Evolutionary conservation across 2,888 invertebrate species (phyloP).

Genomic region (Diploptera punctata): DNA sequence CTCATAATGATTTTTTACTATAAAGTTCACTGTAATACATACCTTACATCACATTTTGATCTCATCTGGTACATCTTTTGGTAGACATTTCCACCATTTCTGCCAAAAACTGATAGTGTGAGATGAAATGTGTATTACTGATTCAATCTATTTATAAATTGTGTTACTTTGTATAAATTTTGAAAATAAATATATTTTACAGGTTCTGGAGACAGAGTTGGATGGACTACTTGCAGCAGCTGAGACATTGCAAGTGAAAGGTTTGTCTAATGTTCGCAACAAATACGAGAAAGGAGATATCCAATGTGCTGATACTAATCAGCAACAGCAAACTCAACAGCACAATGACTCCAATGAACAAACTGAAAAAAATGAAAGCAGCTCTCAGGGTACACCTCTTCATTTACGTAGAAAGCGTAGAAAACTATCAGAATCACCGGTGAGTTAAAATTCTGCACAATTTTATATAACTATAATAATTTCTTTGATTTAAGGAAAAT

Average conservation of each 20-base stretch:
- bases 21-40: no score
- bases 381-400: constrained; percentile 13
- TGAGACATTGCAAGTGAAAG: constrained; percentile 58
- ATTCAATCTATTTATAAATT: background rate
- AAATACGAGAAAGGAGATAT: constrained; percentile 49
- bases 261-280: constrained; percentile 54
- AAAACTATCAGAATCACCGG: constrained; percentile 27
- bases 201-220: constrained; percentile 55
- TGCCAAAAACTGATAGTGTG: no score
- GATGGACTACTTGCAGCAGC: constrained; percentile 55
- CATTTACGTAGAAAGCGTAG: constrained; percentile 34
- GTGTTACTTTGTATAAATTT: no score
- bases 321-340: constrained; percentile 3
- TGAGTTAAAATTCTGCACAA: no score
- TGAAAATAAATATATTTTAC: no score
- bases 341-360: background rate
- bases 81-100: no score
- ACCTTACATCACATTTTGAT: no score
- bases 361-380: constrained; percentile 14
- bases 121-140: background rate
- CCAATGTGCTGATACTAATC: constrained; percentile 24
- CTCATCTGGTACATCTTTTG: no score
- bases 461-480: no score
- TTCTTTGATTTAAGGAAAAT: no score
- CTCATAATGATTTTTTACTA: no score